These are phyloP conservation scores for Anaspis maculata DNA, from an alignment of 2,888 invertebrate genomes.

Conservation along the genomic window DNA sequence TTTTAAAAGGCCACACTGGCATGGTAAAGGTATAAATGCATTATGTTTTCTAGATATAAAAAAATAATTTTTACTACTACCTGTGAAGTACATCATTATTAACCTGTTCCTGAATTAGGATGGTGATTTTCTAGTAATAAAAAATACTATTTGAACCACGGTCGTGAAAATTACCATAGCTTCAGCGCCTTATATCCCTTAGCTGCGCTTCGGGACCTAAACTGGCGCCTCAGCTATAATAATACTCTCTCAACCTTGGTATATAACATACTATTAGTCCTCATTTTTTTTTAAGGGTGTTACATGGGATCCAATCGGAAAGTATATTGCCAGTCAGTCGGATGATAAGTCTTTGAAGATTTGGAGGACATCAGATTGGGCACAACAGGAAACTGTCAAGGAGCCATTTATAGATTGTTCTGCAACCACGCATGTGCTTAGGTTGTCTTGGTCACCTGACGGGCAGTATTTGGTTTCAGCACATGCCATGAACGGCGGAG, in stretches of 20 bases:
- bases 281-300: conserved; percentile 57
- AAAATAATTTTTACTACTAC: too few relatives aligned
- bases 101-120: too few relatives aligned
- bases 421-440: conserved; percentile 85
- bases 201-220: too few relatives aligned
- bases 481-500: conserved; percentile 97
- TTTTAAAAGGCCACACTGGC: conserved; percentile 84
- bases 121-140: neutral
- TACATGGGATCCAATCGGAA: conserved; percentile 97
- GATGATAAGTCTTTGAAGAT: conserved; percentile 90
- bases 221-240: too few relatives aligned
- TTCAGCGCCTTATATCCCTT: too few relatives aligned
- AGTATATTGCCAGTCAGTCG: conserved; percentile 93
- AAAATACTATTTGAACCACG: neutral
- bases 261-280: too few relatives aligned
- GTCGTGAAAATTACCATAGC: too few relatives aligned
- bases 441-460: conserved; percentile 96
- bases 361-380: conserved; percentile 96
- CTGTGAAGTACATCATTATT: too few relatives aligned
- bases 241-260: too few relatives aligned
- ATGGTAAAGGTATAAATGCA: conserved; percentile 66
- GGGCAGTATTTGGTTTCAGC: conserved; percentile 95
- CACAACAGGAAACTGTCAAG: conserved; percentile 73
- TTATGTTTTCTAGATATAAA: neutral
- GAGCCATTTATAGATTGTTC: conserved; percentile 86